Evolutionary conservation across 2,113 vertebrate genomes (phyloP).

Genomic region (Epinephelus moara): DNA sequence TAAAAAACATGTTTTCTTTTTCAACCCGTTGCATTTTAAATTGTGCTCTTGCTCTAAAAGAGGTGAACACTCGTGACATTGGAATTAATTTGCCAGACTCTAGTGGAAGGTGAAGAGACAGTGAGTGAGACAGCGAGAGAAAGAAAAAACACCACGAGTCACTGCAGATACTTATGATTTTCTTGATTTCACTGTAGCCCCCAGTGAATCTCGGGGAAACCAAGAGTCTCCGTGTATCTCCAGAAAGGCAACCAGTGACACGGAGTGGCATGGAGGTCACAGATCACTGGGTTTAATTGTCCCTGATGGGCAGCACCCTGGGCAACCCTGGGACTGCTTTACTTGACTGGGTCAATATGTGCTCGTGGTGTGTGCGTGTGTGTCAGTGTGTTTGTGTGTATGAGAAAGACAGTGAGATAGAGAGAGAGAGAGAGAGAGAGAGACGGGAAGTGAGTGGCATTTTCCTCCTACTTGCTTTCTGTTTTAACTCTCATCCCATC

Average conservation of each 20-base stretch:
- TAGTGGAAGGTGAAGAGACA: slow-evolving; percentile 4
- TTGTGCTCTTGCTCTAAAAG: slow-evolving; percentile 6
- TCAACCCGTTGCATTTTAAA: slow-evolving; percentile 25
- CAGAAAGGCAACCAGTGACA: slow-evolving; percentile 61
- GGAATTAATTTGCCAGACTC: slow-evolving; percentile 40
- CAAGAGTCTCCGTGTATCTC: slow-evolving; percentile 22
- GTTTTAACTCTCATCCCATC: slow-evolving; percentile 68
- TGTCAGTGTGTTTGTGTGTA: background rate
- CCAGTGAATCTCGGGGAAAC: slow-evolving; percentile 11
- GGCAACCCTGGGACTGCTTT: slow-evolving; percentile 46
- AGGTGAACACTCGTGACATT: slow-evolving; percentile 32
- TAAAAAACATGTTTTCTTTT: slow-evolving; percentile 1
- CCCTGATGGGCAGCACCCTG: slow-evolving; percentile 64
- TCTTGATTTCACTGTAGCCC: slow-evolving; percentile 32
- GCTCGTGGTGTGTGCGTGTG: slow-evolving; percentile 22
- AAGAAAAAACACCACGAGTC: slow-evolving; percentile 28
- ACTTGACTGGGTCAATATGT: slow-evolving; percentile 61
- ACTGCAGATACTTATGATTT: slow-evolving; percentile 38
- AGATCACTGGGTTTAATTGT: slow-evolving; percentile 81
- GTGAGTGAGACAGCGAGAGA: background rate
- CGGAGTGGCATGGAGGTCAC: slow-evolving; percentile 64
- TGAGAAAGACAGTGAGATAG: slow-evolving; percentile 4
- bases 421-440: slow-evolving; percentile 24
- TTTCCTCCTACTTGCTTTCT: slow-evolving; percentile 50
- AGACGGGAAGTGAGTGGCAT: slow-evolving; percentile 36